Evolutionary conservation across 64 coral and sea anemone species (phyloP), one percentile per base, ranked within the genome.

Genomic region (Actinia equina): DNA sequence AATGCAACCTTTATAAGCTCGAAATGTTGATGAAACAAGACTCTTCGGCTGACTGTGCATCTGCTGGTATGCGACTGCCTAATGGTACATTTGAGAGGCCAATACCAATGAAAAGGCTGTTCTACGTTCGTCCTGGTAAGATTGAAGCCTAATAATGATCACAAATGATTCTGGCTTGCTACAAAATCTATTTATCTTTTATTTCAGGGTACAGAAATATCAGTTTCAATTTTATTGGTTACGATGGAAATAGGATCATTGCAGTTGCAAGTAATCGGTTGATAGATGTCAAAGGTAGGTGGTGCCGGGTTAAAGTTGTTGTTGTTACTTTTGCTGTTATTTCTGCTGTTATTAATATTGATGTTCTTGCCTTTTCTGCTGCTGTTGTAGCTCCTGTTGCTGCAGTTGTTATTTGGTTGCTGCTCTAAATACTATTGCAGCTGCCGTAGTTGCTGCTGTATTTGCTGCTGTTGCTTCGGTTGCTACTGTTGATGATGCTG

Each of bases 81-180:
- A 91, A 91, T 79, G 93, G 93, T 10, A 91, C 86, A 44, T 95
- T 88, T 46, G 81, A 95, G 42, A 61, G 93, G 20, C 93, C 93
- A 19, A 91, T 95, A 52, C 25, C 64, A 30, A 84, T 77, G 7
- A 62, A 41, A n/a, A 87, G 71, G 4, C 86, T 95, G 27, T 91
- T 79, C 63, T 91, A 89, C 81, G 82, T 95, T 64, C 86, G 71
- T 11, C 93, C 93, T 86, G 93, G 93, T 95, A 86, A 88, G 20
- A n/a, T 65, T 63, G 18, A 5, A 65, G 62, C 5, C 8, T 20
- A 65, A 5, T 19, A 12, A 17, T 60, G 15, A 60, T 60, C 55
- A 4, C 55, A 57, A 57, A 65, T 5, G 62, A n/a, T 65, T 65
- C 2, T 65, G 19, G 7, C n/a, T 20, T 23, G 8, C n/a, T 65